Conservation (phyloP, 2,797 vertebrate species). For the Muscicapa striata region DNA sequence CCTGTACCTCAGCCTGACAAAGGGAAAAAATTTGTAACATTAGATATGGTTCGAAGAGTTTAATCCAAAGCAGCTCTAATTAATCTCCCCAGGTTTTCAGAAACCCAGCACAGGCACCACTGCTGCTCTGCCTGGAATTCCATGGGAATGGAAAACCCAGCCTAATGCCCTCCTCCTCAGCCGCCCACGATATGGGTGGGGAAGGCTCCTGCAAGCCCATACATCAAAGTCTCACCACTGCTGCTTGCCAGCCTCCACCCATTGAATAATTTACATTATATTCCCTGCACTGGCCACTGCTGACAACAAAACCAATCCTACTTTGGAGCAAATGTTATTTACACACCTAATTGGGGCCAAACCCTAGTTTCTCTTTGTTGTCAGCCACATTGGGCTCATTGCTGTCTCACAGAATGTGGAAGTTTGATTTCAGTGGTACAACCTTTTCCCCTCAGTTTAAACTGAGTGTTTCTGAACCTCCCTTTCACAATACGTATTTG, state of each 20-base stretch:
- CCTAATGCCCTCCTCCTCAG: constrained; percentile 25
- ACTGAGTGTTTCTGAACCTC: not conserved
- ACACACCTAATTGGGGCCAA: not conserved
- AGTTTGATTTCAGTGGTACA: not conserved
- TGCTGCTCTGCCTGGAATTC: constrained; percentile 51
- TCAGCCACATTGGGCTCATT: not conserved
- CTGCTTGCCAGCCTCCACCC: not conserved
- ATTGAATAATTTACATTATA: constrained; percentile 22
- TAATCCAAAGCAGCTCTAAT: constrained; percentile 75
- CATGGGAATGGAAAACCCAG: constrained; percentile 66
- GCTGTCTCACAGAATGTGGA: not conserved
- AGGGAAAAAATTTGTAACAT: constrained; percentile 49
- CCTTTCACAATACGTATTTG: not conserved
- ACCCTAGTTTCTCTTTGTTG: constrained; percentile 3
- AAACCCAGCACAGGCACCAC: constrained; percentile 17
- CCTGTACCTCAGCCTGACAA: constrained; percentile 59
- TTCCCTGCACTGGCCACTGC: not conserved
- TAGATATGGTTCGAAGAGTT: constrained; percentile 71
- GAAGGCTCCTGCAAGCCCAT: not conserved
- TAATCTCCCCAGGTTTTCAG: constrained; percentile 68
- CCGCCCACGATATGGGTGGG: not conserved
- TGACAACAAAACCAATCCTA: not conserved
- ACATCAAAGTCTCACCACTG: constrained; percentile 6
- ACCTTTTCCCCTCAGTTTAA: not conserved
- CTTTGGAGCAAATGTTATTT: not conserved